These are phyloP conservation scores for Actinopyga echinites DNA, from an alignment of 53 echinoderm and acorn worm species.

Conservation along the genomic window DNA sequence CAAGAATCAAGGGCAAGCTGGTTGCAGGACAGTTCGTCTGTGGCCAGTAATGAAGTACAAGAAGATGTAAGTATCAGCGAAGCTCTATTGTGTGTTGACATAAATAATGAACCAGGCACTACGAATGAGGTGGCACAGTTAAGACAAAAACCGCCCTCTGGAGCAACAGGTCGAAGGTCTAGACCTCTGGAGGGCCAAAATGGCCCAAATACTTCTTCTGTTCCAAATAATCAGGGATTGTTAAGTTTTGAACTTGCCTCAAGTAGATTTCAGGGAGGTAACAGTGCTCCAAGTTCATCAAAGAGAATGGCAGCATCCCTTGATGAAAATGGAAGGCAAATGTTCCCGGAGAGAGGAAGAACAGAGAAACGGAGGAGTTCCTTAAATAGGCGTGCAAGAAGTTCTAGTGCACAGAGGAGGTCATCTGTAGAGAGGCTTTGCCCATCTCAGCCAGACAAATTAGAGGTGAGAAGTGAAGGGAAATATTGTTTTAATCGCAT, in stretches of 20 bases:
- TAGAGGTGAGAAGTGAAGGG: constrained; percentile 44
- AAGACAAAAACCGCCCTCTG: constrained; percentile 46
- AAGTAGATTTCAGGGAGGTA: neutral
- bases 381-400: constrained; percentile 51
- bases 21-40: neutral
- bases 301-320: neutral
- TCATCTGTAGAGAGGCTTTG: constrained; percentile 48
- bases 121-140: neutral
- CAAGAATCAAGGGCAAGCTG: neutral
- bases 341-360: constrained; percentile 9
- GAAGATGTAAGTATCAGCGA: neutral
- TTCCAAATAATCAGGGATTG: constrained; percentile 41
- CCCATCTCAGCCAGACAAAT: constrained; percentile 43
- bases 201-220: constrained; percentile 38
- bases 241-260: neutral
- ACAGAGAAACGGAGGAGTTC: neutral
- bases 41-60: neutral
- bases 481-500: no score
- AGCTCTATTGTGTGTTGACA: neutral
- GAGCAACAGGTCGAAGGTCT: constrained; percentile 10
- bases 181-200: constrained; percentile 13
- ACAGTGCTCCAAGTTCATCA: neutral
- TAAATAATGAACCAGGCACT: neutral
- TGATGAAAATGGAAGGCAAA: neutral
- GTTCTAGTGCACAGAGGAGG: constrained; percentile 60